Evolutionary conservation across 2,888 invertebrate genomes (phyloP), one percentile per base, ranked within the genome.

Genomic region (Scaptodrosophila latifasciaeformis): DNA sequence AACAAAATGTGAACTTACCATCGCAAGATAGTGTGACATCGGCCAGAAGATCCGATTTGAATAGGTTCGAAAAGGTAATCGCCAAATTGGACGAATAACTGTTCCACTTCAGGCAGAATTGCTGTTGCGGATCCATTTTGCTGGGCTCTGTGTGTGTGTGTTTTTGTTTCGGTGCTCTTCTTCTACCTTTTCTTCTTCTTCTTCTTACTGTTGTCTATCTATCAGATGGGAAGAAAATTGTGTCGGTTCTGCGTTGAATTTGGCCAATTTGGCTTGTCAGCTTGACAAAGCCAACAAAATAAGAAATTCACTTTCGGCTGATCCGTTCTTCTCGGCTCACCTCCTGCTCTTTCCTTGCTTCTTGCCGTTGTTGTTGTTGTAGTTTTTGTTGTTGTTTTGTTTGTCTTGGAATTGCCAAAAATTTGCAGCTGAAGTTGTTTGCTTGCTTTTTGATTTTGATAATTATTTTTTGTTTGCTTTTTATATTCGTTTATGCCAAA

Each of bases 41-140:
- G 82, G 95, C 94, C 84, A 96, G 90, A 87, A 93, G 93, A 90
- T 96, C 95, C 85, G 95, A 95, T 89, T 95, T 95, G 90, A 95
- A 95, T 85, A 96, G 90, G 88, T 94, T 95, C 85, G 95, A 94
- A 89, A 95, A 96, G 82, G 95, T 94, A 82, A 94, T 94, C 82
- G 95, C 95, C 88, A 96, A 90, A 89, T 96, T 96, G 85, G 93
- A 94, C 87, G 95, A 95, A 88, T 95, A 96, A 90, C 95, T 95
- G 91, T 95, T 96, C 96, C 96, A 96, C 91, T 96, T 95, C 84
- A 96, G 91, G 90, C 95, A 95, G 89, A 95, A 96, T 89, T 96
- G 95, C 89, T 95, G 96, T 90, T 95, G 95, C 87, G 94, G 92
- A 91, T 95, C 95, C 95, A 95, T 95, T 88, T 63, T 76, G 62